phyloP scores from a whole-genome alignment of 2,888 invertebrate species.

The Drymonia ruficornis region DNA sequence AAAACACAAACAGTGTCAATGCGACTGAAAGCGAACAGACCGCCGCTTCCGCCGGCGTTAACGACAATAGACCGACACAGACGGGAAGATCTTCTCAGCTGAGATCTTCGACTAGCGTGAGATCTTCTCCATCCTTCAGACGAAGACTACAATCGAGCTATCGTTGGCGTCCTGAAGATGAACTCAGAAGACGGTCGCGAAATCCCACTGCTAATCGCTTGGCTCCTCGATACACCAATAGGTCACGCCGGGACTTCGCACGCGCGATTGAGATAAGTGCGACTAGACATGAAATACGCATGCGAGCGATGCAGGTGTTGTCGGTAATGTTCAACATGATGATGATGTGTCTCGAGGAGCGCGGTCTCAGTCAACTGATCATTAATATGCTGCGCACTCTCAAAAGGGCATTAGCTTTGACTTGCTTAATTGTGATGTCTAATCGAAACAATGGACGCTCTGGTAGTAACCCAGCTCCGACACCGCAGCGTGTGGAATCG shows the following conservation, averaged over 20 bases:
- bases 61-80: slow-evolving; percentile 34
- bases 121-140: slow-evolving; percentile 53
- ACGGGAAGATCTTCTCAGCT: slow-evolving; percentile 35
- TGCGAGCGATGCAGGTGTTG: slow-evolving; percentile 78
- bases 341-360: slow-evolving; percentile 81
- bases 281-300: slow-evolving; percentile 77
- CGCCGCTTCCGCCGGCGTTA: slow-evolving; percentile 36
- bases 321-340: slow-evolving; percentile 83
- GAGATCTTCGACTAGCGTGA: slow-evolving; percentile 45
- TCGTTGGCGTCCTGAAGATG: slow-evolving; percentile 70
- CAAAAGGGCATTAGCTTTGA: slow-evolving; percentile 75
- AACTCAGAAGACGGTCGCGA: slow-evolving; percentile 59
- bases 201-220: slow-evolving; percentile 52
- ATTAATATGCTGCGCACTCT: slow-evolving; percentile 75
- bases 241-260: slow-evolving; percentile 63
- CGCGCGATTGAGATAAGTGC: slow-evolving; percentile 72
- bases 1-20: slow-evolving; percentile 28
- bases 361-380: slow-evolving; percentile 74
- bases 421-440: slow-evolving; percentile 77
- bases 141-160: slow-evolving; percentile 56
- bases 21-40: slow-evolving; percentile 38
- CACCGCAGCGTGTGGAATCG: slow-evolving; percentile 59
- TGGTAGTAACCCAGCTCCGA: slow-evolving; percentile 47
- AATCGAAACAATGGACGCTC: slow-evolving; percentile 58
- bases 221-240: slow-evolving; percentile 53